A percentile compares a stretch with the other conserved stretches of the same genome.
These are phyloP conservation scores for Drosophila mettleri DNA, from an alignment of 2,888 invertebrate genomes.

Conservation along the genomic window DNA sequence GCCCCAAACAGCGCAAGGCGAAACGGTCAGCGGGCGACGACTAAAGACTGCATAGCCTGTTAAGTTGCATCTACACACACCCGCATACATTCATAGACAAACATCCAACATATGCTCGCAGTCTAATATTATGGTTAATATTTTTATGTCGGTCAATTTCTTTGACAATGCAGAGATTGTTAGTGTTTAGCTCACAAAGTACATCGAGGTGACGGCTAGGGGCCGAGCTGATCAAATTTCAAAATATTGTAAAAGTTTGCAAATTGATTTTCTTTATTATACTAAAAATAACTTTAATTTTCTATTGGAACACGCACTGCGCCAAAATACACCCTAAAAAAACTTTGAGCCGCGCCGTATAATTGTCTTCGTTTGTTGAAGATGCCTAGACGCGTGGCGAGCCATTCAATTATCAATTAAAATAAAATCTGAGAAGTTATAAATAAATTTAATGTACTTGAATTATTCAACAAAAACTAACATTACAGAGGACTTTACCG, in stretches of 20 bases:
- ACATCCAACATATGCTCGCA: conserved; percentile 39
- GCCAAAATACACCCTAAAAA: conserved; percentile 14
- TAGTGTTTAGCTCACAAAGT: conserved; percentile 54
- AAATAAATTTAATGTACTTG: conserved; percentile 17
- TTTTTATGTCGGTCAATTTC: conserved; percentile 44
- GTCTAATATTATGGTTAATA: conserved; percentile 51
- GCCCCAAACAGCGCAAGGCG: conserved; percentile 91
- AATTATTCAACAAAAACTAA: too few species aligned
- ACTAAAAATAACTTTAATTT: conserved; percentile 5
- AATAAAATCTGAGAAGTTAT: conserved; percentile 13
- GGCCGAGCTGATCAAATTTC: conserved; percentile 16
- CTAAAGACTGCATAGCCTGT: conserved; percentile 73
- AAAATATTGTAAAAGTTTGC: conserved; percentile 20
- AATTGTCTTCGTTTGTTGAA: conserved; percentile 72
- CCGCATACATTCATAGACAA: conserved; percentile 25
- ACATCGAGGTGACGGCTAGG: conserved; percentile 11
- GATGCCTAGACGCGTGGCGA: conserved; percentile 30
- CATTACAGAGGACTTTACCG: too few species aligned
- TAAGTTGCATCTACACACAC: conserved; percentile 30
- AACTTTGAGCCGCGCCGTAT: conserved; percentile 24
- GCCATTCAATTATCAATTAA: conserved; percentile 56
- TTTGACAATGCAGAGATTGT: conserved; percentile 62
- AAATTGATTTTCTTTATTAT: conserved; percentile 32
- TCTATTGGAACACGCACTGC: conserved; percentile 22
- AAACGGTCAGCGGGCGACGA: conserved; percentile 91